Evolutionary conservation across 2,888 invertebrate species (phyloP).

Genomic region (Pristionchus maxplancki): DNA sequence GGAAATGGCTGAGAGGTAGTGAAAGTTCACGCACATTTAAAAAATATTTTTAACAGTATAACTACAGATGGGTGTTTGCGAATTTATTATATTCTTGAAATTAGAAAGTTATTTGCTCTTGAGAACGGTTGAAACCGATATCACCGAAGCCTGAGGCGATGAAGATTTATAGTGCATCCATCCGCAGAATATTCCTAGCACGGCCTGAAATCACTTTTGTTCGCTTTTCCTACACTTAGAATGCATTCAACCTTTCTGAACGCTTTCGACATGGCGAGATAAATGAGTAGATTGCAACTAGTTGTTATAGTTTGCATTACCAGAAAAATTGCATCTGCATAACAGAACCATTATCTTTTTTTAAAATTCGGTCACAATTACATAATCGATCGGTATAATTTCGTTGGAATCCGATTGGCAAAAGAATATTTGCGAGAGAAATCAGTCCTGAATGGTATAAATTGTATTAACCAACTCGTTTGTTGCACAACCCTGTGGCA

Average conservation of each 20-base stretch:
- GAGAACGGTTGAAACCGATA: neutral
- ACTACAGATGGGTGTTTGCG: no score
- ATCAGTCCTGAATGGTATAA: neutral
- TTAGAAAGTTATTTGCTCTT: neutral
- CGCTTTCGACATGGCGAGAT: neutral
- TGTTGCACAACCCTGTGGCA: neutral
- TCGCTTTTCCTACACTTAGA: neutral
- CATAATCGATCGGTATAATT: neutral
- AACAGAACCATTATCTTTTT: neutral
- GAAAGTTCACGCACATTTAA: no score
- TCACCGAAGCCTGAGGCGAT: neutral
- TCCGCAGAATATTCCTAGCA: neutral
- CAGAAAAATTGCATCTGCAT: neutral
- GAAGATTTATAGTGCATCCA: neutral
- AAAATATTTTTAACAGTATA: no score
- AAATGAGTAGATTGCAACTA: neutral
- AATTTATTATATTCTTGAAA: no score
- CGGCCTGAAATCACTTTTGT: neutral
- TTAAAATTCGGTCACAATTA: neutral
- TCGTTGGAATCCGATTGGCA: neutral
- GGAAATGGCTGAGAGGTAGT: no score
- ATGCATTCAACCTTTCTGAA: neutral
- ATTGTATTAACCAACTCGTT: neutral
- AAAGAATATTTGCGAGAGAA: neutral
- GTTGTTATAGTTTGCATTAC: neutral